Conservation (phyloP, 2,888 invertebrate species). For the Pseudococcus viburni region DNA sequence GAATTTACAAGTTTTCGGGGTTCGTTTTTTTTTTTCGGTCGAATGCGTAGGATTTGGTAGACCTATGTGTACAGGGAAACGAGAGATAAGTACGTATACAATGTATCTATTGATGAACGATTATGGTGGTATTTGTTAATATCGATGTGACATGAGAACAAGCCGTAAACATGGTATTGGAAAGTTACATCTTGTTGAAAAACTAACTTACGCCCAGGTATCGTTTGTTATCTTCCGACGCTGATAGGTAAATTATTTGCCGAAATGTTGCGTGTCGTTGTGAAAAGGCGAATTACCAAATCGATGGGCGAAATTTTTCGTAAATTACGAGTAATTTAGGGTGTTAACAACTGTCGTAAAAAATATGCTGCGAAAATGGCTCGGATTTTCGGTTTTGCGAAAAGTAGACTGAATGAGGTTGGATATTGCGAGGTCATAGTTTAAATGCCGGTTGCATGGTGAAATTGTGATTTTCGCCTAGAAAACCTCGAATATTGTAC, state of each 20-base stretch:
- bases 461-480: no score
- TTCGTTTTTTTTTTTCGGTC: neutral
- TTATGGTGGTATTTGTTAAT: constrained; percentile 42
- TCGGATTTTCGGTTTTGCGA: no score
- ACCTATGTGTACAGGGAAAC: neutral
- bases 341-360: no score
- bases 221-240: constrained; percentile 25
- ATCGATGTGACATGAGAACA: constrained; percentile 23
- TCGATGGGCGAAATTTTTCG: no score
- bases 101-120: constrained; percentile 42
- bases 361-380: no score
- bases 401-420: no score
- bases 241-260: constrained; percentile 7
- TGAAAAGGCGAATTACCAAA: neutral
- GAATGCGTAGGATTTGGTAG: neutral
- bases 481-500: no score
- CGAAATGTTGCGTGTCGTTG: neutral
- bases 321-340: no score
- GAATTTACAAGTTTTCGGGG: constrained; percentile 4
- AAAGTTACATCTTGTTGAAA: constrained; percentile 6
- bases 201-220: neutral
- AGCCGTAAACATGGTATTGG: constrained; percentile 27
- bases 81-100: neutral
- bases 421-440: no score
- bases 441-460: no score